A percentile compares a stretch with the other conserved stretches of the same genome.
Conservation (phyloP, 2,113 vertebrate species). For the Alces alces region DNA sequence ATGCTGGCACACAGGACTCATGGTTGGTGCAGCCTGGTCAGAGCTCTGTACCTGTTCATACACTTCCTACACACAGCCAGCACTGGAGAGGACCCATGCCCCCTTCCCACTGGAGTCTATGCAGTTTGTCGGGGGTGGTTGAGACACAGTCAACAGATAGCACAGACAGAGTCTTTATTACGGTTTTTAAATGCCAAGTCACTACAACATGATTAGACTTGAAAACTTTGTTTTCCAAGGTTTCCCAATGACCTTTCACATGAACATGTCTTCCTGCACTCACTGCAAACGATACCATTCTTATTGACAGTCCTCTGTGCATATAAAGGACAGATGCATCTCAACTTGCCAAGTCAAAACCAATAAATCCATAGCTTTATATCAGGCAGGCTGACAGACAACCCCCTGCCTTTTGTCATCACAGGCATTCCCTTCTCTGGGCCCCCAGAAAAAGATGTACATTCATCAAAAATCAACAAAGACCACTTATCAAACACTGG, state of each 20-base stretch:
- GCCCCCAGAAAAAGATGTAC: conserved; percentile 82
- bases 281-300: conserved; percentile 68
- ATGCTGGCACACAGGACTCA: not conserved
- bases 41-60: not conserved
- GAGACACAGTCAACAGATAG: conserved; percentile 51
- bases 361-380: conserved; percentile 88
- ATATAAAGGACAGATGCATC: conserved; percentile 82
- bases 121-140: conserved; percentile 61
- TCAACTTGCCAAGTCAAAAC: conserved; percentile 87
- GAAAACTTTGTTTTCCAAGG: conserved; percentile 73
- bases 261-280: conserved; percentile 69
- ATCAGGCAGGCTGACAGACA: conserved; percentile 83
- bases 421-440: conserved; percentile 81
- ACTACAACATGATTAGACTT: conserved; percentile 62
- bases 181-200: conserved; percentile 70
- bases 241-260: conserved; percentile 72
- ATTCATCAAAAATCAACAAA: conserved; percentile 91
- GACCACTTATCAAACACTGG: conserved; percentile 86
- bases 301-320: conserved; percentile 72
- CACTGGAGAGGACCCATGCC: not conserved
- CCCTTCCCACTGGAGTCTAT: not conserved
- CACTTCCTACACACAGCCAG: not conserved
- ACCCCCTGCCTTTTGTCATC: conserved; percentile 87
- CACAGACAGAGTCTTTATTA: conserved; percentile 55
- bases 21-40: not conserved